These are phyloP conservation scores for Agrochola circellaris DNA, from an alignment of 2,888 invertebrate species.

Conservation along the genomic window DNA sequence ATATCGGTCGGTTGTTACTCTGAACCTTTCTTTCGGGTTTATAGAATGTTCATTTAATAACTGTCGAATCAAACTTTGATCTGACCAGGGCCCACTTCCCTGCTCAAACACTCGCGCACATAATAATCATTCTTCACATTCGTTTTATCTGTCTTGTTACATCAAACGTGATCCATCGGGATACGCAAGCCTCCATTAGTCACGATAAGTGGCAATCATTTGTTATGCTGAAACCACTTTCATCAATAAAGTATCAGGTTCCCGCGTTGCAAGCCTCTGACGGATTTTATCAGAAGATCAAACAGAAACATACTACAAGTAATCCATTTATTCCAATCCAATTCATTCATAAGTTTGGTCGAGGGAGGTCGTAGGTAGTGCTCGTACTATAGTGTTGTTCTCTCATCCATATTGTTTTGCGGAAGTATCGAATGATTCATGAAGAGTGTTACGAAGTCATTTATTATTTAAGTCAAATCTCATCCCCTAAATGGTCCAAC, in stretches of 20 bases:
- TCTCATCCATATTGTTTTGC: conserved; percentile 16
- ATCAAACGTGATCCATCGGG: neutral
- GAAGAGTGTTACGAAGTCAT: conserved; percentile 23
- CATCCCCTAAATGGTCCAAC: conserved; percentile 13
- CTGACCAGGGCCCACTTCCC: neutral
- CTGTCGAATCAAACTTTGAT: neutral
- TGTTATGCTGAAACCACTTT: conserved; percentile 30
- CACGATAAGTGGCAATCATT: conserved; percentile 22
- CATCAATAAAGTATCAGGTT: conserved; percentile 29
- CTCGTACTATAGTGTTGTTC: neutral
- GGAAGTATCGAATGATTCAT: conserved; percentile 37
- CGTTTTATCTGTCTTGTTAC: neutral
- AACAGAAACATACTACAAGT: conserved; percentile 14
- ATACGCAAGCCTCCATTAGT: conserved; percentile 28
- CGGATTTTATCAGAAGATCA: conserved; percentile 17
- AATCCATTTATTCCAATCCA: conserved; percentile 31
- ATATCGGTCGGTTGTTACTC: neutral
- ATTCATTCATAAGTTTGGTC: conserved; percentile 24
- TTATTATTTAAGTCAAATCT: conserved; percentile 48
- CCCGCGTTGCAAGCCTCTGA: neutral
- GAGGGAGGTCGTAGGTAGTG: neutral
- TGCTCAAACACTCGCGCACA: neutral
- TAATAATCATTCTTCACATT: neutral
- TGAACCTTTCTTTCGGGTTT: neutral
- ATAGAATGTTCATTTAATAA: neutral